Base-by-base conservation (phyloP, 2,888 invertebrate genomes). In the Tetrapedia diversipes region DNA sequence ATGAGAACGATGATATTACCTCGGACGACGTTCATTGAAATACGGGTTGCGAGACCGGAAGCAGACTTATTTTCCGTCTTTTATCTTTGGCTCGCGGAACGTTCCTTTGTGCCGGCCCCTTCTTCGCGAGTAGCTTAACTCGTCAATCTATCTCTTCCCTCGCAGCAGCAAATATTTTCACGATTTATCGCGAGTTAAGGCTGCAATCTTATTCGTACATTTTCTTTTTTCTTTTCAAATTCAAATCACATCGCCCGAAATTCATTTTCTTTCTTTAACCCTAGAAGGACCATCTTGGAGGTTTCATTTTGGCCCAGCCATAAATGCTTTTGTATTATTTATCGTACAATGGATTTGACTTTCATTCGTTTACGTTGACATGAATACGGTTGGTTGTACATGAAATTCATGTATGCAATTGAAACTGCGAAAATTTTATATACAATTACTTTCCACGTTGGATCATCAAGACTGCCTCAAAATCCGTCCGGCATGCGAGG, bases 1-100 rank as follows among this genome's bases (percentile, higher is more conserved):
- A 67, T 45, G 67, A 69, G 73, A 54, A 49, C 64, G 77, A 76
- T 79, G 81, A 72, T 81, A 77, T 76, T 71, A 81, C 72, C 68
- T 22, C 70, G 77, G 61, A 65, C 53, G 70, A 70, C 73, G 47
- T 71, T 74, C 76, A 69, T 83, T 78, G 80, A 81, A 76, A 76
- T 77, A 71, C 53, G 51, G 54, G 37, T 64, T 53, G 54, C 43
- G 56, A 70, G 57, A 24, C 59, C 24, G 60, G 39, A 54, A 24
- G 32, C 37, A 63, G 49, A 70, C 76, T 81, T 77, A 71, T 65
- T 64, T 73, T 63, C 57, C 66, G 49, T 71, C 72, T 54, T 70
- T 65, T 78, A 60, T 54, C 49, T 43, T 70, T 41, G 54, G 19
- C 29, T 60, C 32, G 32, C 59, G 34, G 39, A 29, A 61, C 68